Base-by-base conservation (phyloP, 2,113 vertebrate genomes). In the Centrocercus urophasianus region DNA sequence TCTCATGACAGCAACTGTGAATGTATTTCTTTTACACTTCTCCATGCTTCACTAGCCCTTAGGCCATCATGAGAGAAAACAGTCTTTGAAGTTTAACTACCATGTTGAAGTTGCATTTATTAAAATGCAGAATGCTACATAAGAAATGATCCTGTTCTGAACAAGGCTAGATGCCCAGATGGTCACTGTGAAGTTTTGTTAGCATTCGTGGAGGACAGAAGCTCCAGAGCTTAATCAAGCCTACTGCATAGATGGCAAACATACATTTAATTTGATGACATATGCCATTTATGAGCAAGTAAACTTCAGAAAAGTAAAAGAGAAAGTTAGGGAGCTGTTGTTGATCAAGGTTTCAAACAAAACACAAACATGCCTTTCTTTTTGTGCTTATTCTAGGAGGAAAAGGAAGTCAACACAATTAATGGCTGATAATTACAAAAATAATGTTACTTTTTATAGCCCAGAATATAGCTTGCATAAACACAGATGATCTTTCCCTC, bases 361-460 rank as follows among this genome's bases (percentile, higher is more conserved):
- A 91, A 88, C 61, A 70, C 34, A 59, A 92, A 15, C 2, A 2
- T 40, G 27, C 36, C 42, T 91, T 93, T 85, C 81, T 85, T 72
- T 94, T 73, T 84, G 59, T 60, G 64, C 77, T 95, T 90, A 86
- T 83, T 83, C 87, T 54, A 76, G 63, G 47, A 82, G 34, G 19
- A 91, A 34, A 47, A 92, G 81, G 90, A 94, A 94, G 77, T 88
- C 30, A 94, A 88, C 52, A 72, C 28, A 79, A 91, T 64, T 70
- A 95, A 89, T 48, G 52, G 48, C 50, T 71, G 78, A 82, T 89
- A 88, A 92, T 74, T 56, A 71, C 70, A 94, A 93, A 95, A 91
- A 67, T 73, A 73, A 1, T 43, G 47, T 94, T 77, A 64, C 69
- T 93, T 94, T 89, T 82, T 59, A 80, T 80, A 94, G 57, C 24